phyloP scores from a whole-genome alignment of 2,888 invertebrate species.

The Caenorhabditis plicata region DNA sequence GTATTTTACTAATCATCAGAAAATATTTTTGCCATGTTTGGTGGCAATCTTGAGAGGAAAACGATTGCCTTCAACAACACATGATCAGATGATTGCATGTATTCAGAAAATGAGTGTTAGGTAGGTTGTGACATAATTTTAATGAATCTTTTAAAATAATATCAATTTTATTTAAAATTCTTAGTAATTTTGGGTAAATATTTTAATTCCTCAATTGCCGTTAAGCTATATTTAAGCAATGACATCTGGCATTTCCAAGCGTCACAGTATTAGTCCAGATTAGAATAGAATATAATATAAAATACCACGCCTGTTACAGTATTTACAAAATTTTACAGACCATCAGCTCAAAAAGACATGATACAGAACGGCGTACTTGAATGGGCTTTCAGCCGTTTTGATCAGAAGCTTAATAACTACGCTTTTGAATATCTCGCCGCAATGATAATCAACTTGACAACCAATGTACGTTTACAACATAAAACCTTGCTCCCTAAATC shows the following conservation, averaged over 20 bases:
- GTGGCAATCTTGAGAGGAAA: constrained; percentile 37
- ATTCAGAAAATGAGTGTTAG: constrained; percentile 41
- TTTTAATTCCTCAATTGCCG: no score
- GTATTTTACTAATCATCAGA: constrained; percentile 36
- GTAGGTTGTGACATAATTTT: no score
- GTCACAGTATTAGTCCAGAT: not conserved
- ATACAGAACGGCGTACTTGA: constrained; percentile 40
- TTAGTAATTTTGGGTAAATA: no score
- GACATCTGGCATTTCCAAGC: no score
- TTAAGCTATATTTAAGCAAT: no score
- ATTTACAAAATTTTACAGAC: constrained; percentile 6
- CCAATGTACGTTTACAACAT: no score
- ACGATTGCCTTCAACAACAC: constrained; percentile 37
- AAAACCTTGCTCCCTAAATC: no score
- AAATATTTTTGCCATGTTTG: constrained; percentile 31
- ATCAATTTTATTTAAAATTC: no score
- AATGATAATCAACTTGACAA: constrained; percentile 33
- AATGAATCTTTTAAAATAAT: no score
- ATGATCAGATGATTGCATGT: constrained; percentile 40
- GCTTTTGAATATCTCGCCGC: constrained; percentile 44
- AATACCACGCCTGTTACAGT: not conserved
- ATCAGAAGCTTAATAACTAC: constrained; percentile 36
- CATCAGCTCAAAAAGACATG: constrained; percentile 30
- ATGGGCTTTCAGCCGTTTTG: constrained; percentile 40
- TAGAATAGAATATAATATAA: not conserved